Evolutionary conservation across 2,888 invertebrate genomes (phyloP).

Genomic region (Parthenolecanium corni): DNA sequence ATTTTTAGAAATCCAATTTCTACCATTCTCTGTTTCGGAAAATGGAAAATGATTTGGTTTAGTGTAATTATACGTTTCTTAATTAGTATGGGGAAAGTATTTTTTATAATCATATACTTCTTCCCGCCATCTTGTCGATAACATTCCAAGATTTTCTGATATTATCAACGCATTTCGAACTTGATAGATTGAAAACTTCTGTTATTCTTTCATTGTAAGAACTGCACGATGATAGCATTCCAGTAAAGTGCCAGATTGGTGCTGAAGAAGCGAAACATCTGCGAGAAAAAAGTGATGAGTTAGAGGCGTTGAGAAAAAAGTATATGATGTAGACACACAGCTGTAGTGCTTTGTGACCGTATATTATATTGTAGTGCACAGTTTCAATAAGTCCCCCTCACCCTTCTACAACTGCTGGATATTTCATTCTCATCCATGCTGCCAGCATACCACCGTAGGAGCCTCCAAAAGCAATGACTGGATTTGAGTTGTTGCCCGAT

Average conservation of each 20-base stretch:
- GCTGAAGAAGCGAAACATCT: conserved; percentile 88
- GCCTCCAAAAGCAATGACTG: conserved; percentile 74
- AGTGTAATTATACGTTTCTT: no score
- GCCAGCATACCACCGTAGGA: conserved; percentile 97
- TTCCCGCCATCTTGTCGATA: conserved; percentile 38
- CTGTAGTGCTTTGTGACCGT: no score
- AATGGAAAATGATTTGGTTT: background rate
- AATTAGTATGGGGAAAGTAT: no score
- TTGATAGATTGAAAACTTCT: conserved; percentile 52
- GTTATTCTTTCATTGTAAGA: conserved; percentile 67
- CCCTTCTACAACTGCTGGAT: conserved; percentile 76
- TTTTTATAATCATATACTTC: conserved; percentile 30
- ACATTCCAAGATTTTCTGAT: conserved; percentile 67
- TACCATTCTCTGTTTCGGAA: conserved; percentile 48
- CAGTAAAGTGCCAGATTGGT: conserved; percentile 75
- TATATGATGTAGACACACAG: no score
- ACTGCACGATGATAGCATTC: conserved; percentile 58
- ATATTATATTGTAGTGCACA: no score
- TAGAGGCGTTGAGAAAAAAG: no score
- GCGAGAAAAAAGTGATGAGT: no score
- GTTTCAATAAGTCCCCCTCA: no score
- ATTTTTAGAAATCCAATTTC: conserved; percentile 52
- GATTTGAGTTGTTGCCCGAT: conserved; percentile 41
- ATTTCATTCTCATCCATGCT: conserved; percentile 91
- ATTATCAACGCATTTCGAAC: conserved; percentile 52